Evolutionary conservation across 2,113 vertebrate genomes (phyloP).

Genomic region (Mormyrus iriodes): DNA sequence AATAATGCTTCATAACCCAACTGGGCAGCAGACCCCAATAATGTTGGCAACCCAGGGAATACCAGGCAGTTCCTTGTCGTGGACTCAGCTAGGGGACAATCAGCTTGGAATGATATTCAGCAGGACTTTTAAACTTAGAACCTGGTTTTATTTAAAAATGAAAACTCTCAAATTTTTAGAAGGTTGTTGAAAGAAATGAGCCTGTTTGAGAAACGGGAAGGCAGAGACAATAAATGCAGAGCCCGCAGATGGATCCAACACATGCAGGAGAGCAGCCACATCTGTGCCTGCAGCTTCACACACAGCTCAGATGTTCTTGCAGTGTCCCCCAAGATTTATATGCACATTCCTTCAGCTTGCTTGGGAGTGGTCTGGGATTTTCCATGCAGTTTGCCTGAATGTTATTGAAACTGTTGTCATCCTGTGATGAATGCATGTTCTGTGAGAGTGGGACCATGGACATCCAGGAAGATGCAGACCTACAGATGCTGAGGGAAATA

Average conservation of each 20-base stretch:
- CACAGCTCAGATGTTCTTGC: conserved; percentile 34
- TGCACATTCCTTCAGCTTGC: conserved; percentile 36
- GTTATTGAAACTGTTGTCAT: conserved; percentile 45
- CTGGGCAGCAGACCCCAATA: not conserved
- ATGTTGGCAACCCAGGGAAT: not conserved
- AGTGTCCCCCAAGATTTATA: conserved; percentile 43
- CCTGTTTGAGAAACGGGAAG: conserved; percentile 35
- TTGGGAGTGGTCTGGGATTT: conserved; percentile 24
- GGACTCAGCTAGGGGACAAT: not conserved
- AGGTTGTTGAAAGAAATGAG: conserved; percentile 39
- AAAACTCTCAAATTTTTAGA: conserved; percentile 32
- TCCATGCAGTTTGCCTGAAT: conserved; percentile 23
- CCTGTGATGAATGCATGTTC: conserved; percentile 36
- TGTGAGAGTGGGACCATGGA: conserved; percentile 21
- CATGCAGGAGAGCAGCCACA: conserved; percentile 26
- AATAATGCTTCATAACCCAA: not conserved
- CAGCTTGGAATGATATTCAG: not conserved
- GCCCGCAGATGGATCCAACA: conserved; percentile 37
- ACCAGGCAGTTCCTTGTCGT: not conserved
- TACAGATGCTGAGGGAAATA: conserved; percentile 13
- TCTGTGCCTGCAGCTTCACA: conserved; percentile 36
- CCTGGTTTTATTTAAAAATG: not conserved
- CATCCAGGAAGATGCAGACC: not conserved
- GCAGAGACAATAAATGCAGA: conserved; percentile 27
- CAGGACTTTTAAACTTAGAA: not conserved